phyloP scores from a whole-genome alignment of 1,140 invertebrate genomes.

The Camponotus vicinus region DNA sequence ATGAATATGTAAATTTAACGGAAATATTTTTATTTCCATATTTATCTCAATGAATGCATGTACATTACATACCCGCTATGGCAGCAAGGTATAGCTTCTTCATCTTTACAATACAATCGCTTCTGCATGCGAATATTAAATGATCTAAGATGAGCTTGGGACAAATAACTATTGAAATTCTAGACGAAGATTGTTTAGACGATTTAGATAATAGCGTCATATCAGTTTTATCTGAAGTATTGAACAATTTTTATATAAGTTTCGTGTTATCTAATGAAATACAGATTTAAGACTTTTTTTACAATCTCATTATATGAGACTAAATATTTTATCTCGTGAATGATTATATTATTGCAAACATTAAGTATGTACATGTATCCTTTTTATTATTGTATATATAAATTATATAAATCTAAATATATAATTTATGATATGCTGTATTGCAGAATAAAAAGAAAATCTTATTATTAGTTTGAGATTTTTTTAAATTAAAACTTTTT shows the following conservation, averaged over 20 bases:
- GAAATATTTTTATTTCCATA: too few relatives aligned
- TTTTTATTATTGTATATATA: too few relatives aligned
- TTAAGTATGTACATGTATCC: too few relatives aligned
- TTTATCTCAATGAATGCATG: not conserved
- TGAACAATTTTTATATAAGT: not conserved
- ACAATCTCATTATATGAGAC: not conserved
- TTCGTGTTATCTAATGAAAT: constrained; percentile 32
- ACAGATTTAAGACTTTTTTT: not conserved
- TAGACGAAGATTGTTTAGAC: not conserved
- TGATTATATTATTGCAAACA: not conserved
- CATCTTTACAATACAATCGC: constrained; percentile 2
- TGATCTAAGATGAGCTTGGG: not conserved
- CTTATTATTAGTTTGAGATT: too few relatives aligned
- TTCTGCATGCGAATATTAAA: not conserved
- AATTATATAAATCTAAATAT: too few relatives aligned
- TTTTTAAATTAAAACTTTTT: not conserved
- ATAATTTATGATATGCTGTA: too few relatives aligned
- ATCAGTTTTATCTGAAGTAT: not conserved
- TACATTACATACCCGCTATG: constrained; percentile 38
- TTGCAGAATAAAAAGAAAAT: too few relatives aligned
- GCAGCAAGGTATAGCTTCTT: constrained; percentile 57
- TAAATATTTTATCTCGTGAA: not conserved
- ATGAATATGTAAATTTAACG: not conserved
- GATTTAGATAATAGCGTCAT: not conserved
- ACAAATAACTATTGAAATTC: not conserved